phyloP scores from a whole-genome alignment of 2,888 invertebrate genomes.

The Ormyrus thymus region DNA sequence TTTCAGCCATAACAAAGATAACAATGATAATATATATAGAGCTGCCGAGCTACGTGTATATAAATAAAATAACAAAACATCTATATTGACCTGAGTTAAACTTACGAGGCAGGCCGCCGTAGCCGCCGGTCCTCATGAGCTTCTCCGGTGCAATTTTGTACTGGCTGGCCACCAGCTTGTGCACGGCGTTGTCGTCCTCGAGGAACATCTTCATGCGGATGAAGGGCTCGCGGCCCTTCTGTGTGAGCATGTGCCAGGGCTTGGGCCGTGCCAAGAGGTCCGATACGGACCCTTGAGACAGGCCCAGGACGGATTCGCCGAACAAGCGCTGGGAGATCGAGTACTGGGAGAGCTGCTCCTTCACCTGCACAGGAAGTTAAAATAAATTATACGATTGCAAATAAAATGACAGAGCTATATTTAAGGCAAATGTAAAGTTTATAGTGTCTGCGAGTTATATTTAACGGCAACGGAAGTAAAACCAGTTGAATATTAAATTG shows the following conservation, averaged over 20 bases:
- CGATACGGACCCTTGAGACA: slow-evolving; percentile 98
- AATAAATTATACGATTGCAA: background rate
- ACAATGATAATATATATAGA: slow-evolving; percentile 47
- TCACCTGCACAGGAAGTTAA: slow-evolving; percentile 78
- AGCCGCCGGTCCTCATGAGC: slow-evolving; percentile 95
- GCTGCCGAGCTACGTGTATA: slow-evolving; percentile 62
- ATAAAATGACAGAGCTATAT: background rate
- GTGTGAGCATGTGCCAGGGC: slow-evolving; percentile 99
- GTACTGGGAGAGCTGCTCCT: slow-evolving; percentile 95
- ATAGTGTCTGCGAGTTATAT: slow-evolving; percentile 40
- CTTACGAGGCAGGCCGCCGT: slow-evolving; percentile 90
- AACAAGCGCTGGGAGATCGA: slow-evolving; percentile 98
- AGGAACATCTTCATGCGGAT: slow-evolving; percentile 99
- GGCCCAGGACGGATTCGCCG: slow-evolving; percentile 97
- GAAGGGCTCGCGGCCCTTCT: slow-evolving; percentile 97
- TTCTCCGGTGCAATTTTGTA: slow-evolving; percentile 99
- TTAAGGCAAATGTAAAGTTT: slow-evolving; percentile 33
- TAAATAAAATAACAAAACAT: slow-evolving; percentile 73
- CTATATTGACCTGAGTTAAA: slow-evolving; percentile 75
- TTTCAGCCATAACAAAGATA: slow-evolving; percentile 27
- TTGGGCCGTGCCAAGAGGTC: slow-evolving; percentile 98
- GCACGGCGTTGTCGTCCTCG: slow-evolving; percentile 96
- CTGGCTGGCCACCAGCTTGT: slow-evolving; percentile 96
- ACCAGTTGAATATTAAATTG: background rate
- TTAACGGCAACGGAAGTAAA: background rate